These are phyloP conservation scores for Pitangus sulphuratus DNA, from an alignment of 2,797 vertebrate genomes.

Conservation along the genomic window DNA sequence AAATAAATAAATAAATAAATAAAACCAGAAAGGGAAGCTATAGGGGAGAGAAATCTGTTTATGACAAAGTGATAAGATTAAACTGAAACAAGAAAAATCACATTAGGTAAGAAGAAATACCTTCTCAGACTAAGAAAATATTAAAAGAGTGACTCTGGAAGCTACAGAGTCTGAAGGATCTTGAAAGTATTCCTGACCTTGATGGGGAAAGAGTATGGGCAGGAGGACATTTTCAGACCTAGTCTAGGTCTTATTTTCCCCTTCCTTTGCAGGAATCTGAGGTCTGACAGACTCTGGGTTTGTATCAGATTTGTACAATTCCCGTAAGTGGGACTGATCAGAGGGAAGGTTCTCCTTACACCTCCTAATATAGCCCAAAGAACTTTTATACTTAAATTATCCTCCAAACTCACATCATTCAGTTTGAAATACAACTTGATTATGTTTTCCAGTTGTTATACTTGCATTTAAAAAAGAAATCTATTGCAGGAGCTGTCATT, in stretches of 20 bases:
- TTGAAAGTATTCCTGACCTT: neutral
- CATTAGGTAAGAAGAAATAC: neutral
- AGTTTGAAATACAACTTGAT: neutral
- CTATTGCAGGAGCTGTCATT: neutral
- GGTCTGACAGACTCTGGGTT: neutral
- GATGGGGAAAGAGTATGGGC: neutral
- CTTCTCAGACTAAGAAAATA: neutral
- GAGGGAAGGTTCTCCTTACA: neutral
- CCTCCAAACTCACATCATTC: neutral
- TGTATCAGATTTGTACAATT: neutral
- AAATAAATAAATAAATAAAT: neutral
- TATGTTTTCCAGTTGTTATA: neutral
- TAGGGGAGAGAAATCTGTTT: fast-evolving
- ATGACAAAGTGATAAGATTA: neutral
- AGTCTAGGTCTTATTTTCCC: neutral
- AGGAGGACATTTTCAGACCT: neutral
- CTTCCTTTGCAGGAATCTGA: neutral
- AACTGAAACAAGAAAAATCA: neutral
- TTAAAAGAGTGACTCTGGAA: neutral
- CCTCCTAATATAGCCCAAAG: neutral
- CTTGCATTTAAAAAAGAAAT: neutral
- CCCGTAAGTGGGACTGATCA: neutral
- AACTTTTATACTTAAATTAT: neutral
- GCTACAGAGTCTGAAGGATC: neutral
- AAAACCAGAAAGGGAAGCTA: neutral